Evolutionary conservation across 2,888 invertebrate species (phyloP), one percentile per base, ranked within the genome.

Genomic region (Cyclophora punctaria): DNA sequence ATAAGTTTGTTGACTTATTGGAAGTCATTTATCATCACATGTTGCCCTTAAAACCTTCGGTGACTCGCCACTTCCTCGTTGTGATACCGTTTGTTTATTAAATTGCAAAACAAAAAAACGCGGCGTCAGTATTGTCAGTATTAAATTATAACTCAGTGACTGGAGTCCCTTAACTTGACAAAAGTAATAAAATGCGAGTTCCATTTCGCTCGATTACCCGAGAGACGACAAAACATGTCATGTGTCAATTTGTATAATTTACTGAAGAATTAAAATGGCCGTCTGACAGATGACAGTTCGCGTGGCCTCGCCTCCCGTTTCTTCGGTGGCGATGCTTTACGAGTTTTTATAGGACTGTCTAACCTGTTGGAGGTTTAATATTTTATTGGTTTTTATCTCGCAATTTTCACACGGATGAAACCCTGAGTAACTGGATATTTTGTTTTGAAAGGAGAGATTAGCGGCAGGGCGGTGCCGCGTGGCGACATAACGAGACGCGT

Each of bases 201-300:
- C 75, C 75, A 80, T 79, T 82, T 78, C 63, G 77, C 75, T 69
- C 74, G 78, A 83, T 82, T 83, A 80, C 83, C 72, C 82, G 62
- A 64, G 80, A 84, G 83, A 83, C 78, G 81, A 84, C 83, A 82
- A 82, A 86, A 80, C 78, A 83, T 81, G 79, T 83, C 85, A 86
- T 82, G 66, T 83, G 84, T 83, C 84, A 85, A 83, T 83, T 85
- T 79, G 67, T 77, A 69, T 80, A 84, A 83, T 83, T 84, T 82
- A 75, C 76, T 71, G 63, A 68, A 60, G 70, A 81, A 82, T 84
- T 85, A 84, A 84, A 83, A 83, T 76, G 77, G 75, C 71, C 68
- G 73, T 62, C 65, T 81, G 83, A 85, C 83, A 81, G 81, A 75
- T 80, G 83, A 80, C 82, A 75, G 75, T 75, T 71, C 61, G 67